These are phyloP conservation scores for Acronicta psi DNA, from an alignment of 2,888 invertebrate species.

Conservation along the genomic window DNA sequence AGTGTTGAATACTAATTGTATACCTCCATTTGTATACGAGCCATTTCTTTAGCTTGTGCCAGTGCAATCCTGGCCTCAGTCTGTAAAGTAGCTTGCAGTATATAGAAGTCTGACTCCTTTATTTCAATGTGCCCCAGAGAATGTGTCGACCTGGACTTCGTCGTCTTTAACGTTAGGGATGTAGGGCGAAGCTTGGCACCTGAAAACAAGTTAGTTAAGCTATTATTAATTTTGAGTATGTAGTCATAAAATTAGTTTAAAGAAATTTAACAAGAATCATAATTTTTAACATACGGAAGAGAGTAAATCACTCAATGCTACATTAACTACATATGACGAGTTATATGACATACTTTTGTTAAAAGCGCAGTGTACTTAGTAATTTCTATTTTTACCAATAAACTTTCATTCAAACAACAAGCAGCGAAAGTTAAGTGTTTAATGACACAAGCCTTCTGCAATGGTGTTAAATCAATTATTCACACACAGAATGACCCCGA, in stretches of 20 bases:
- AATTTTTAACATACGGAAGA: no score
- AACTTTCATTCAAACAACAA: slow-evolving; percentile 28
- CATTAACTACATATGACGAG: background rate
- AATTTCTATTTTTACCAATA: slow-evolving; percentile 19
- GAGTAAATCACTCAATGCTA: background rate
- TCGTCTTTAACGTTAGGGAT: slow-evolving; percentile 78
- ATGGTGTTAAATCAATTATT: slow-evolving; percentile 50
- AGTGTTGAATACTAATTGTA: slow-evolving; percentile 5
- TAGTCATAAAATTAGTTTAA: no score
- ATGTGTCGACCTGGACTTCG: slow-evolving; percentile 85
- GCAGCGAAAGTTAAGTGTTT: slow-evolving; percentile 36
- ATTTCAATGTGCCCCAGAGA: slow-evolving; percentile 83
- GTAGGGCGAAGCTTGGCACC: slow-evolving; percentile 83
- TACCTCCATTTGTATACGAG: slow-evolving; percentile 97
- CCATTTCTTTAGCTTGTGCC: slow-evolving; percentile 97
- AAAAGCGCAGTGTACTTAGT: slow-evolving; percentile 8
- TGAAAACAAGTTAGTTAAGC: slow-evolving; percentile 54
- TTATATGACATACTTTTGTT: slow-evolving; percentile 15
- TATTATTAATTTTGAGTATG: background rate
- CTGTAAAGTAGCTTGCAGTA: slow-evolving; percentile 94
- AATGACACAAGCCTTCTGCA: slow-evolving; percentile 30
- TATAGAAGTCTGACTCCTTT: slow-evolving; percentile 93
- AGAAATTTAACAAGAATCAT: background rate
- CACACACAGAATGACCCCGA: slow-evolving; percentile 39
- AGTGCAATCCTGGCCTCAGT: slow-evolving; percentile 96